Evolutionary conservation across 2,113 vertebrate genomes (phyloP).

Genomic region (Cyphomyrus plagiostoma): DNA sequence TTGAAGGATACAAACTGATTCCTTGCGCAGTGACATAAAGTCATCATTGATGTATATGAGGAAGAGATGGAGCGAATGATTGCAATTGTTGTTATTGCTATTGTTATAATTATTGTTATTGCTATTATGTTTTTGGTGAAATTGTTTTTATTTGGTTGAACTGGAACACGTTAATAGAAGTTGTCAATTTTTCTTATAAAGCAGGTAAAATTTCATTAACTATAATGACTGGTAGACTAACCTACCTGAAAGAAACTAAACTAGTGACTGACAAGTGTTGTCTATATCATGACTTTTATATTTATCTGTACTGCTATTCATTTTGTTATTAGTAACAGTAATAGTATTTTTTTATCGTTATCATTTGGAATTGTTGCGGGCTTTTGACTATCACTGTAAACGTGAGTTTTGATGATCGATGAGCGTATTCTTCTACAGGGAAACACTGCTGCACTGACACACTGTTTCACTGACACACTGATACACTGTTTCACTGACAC

Average conservation of each 20-base stretch:
- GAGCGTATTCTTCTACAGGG: constrained; percentile 56
- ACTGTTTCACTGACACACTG: not conserved
- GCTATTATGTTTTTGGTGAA: constrained; percentile 24
- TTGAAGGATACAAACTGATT: constrained; percentile 59
- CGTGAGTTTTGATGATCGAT: constrained; percentile 41
- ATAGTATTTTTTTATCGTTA: constrained; percentile 49
- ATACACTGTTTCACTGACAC: not conserved
- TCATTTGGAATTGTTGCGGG: constrained; percentile 50
- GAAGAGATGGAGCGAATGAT: constrained; percentile 47
- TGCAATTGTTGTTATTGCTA: constrained; percentile 36
- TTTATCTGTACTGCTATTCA: constrained; percentile 53
- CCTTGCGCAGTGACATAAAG: constrained; percentile 49
- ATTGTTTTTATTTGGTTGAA: constrained; percentile 9
- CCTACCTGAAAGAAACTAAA: constrained; percentile 27
- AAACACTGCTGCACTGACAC: not conserved
- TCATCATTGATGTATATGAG: constrained; percentile 52
- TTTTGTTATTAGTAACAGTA: constrained; percentile 64
- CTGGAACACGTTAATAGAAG: constrained; percentile 29
- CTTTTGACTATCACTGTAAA: constrained; percentile 63
- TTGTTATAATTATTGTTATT: constrained; percentile 37
- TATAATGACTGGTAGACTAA: constrained; percentile 50
- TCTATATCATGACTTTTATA: constrained; percentile 51
- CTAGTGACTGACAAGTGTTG: constrained; percentile 45
- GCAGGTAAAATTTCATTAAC: constrained; percentile 45
- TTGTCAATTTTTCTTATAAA: constrained; percentile 50